phyloP scores from a whole-genome alignment of 1,140 invertebrate species.

The Metopolophium dirhodum region DNA sequence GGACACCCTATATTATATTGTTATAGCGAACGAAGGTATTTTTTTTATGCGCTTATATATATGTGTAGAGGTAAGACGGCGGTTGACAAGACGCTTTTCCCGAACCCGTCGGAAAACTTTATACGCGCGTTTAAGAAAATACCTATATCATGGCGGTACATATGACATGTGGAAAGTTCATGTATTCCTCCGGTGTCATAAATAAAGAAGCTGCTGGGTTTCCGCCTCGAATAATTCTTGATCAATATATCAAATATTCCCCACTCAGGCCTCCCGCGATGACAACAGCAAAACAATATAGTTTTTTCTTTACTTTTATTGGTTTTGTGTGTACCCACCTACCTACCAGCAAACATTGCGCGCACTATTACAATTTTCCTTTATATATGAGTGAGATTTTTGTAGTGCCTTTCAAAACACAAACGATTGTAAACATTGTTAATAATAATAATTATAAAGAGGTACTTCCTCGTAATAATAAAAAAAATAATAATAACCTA shows the following conservation, averaged over 20 bases:
- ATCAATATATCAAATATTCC: conserved; percentile 9
- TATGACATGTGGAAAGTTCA: neutral
- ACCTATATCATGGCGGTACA: neutral
- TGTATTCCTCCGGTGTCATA: too few species aligned
- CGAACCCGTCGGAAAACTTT: neutral
- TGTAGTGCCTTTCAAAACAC: neutral
- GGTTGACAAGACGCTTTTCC: neutral
- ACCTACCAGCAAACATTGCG: neutral
- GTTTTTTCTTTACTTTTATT: neutral
- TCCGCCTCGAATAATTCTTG: neutral
- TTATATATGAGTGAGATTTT: neutral
- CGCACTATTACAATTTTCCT: neutral
- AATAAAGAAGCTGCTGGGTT: neutral
- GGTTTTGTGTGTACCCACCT: neutral
- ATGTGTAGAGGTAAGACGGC: neutral
- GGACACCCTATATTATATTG: too few species aligned
- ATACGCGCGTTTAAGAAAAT: neutral
- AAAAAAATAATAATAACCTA: too few species aligned
- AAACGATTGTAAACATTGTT: neutral
- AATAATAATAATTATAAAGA: neutral
- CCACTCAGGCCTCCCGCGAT: neutral
- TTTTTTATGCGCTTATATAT: neutral
- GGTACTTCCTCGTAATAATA: too few species aligned
- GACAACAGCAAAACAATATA: neutral
- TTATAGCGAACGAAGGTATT: too few species aligned